phyloP scores from a whole-genome alignment of 2,888 invertebrate species.

The Drosophila anomalata region DNA sequence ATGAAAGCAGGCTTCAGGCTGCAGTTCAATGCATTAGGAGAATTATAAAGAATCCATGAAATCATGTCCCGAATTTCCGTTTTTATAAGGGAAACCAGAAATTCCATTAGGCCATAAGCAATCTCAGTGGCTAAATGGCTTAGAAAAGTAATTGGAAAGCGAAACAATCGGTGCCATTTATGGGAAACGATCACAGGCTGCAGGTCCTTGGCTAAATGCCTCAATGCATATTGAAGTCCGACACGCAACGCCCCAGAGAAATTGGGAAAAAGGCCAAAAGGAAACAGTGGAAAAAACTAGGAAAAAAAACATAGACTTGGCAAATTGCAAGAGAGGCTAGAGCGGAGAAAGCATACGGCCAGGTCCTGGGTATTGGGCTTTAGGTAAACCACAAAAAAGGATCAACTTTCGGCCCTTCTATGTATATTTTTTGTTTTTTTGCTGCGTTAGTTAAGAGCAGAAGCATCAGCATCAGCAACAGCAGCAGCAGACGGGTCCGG shows the following conservation, averaged over 20 bases:
- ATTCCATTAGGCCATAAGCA: not conserved
- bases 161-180: constrained; percentile 39
- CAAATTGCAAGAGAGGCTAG: constrained; percentile 2
- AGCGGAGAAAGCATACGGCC: constrained; percentile 17
- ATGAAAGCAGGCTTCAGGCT: constrained; percentile 9
- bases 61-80: not conserved
- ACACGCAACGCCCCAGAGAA: constrained; percentile 51
- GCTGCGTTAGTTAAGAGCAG: constrained; percentile 51
- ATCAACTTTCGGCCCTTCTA: constrained; percentile 47
- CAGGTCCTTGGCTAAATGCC: constrained; percentile 50
- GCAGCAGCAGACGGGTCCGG: constrained; percentile 59
- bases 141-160: constrained; percentile 56
- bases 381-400: constrained; percentile 45
- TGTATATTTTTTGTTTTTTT: constrained; percentile 4
- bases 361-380: constrained; percentile 22
- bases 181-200: constrained; percentile 35
- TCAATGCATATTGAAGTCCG: constrained; percentile 56
- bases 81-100: not conserved
- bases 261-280: constrained; percentile 3
- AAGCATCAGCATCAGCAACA: constrained; percentile 58
- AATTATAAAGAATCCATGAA: not conserved
- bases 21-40: not conserved
- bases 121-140: constrained; percentile 38
- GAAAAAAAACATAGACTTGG: constrained; percentile 9
- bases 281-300: constrained; percentile 15